Evolutionary conservation across 2,888 invertebrate genomes (phyloP).

Genomic region (Leucania comma): DNA sequence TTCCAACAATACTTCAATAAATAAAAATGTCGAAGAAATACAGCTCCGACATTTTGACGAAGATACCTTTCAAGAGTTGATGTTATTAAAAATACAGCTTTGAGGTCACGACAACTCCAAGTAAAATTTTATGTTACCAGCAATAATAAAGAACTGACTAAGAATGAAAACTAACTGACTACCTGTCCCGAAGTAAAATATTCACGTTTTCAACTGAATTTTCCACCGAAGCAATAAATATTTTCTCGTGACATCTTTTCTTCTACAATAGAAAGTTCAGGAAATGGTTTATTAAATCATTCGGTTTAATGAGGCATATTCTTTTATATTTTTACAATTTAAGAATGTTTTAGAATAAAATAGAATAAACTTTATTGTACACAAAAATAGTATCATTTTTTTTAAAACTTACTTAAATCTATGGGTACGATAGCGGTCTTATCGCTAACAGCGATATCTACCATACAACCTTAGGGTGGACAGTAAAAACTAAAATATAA

Average conservation of each 20-base stretch:
- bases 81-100: slow-evolving; percentile 47
- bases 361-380: neutral
- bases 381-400: no score
- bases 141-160: slow-evolving; percentile 48
- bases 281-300: slow-evolving; percentile 22
- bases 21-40: slow-evolving; percentile 6
- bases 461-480: no score
- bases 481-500: no score
- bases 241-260: slow-evolving; percentile 28
- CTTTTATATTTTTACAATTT: neutral
- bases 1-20: slow-evolving; percentile 13
- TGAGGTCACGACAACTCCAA: slow-evolving; percentile 20
- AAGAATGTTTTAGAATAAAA: neutral
- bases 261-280: slow-evolving; percentile 24
- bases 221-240: slow-evolving; percentile 40
- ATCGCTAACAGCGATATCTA: no score
- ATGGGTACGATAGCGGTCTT: no score
- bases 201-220: slow-evolving; percentile 37
- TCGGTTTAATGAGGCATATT: slow-evolving; percentile 11
- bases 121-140: slow-evolving; percentile 38
- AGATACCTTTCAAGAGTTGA: slow-evolving; percentile 27
- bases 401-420: no score
- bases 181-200: slow-evolving; percentile 35
- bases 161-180: slow-evolving; percentile 38
- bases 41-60: slow-evolving; percentile 14